Evolutionary conservation across 2,797 vertebrate genomes (phyloP).

Genomic region (Champsocephalus esox): DNA sequence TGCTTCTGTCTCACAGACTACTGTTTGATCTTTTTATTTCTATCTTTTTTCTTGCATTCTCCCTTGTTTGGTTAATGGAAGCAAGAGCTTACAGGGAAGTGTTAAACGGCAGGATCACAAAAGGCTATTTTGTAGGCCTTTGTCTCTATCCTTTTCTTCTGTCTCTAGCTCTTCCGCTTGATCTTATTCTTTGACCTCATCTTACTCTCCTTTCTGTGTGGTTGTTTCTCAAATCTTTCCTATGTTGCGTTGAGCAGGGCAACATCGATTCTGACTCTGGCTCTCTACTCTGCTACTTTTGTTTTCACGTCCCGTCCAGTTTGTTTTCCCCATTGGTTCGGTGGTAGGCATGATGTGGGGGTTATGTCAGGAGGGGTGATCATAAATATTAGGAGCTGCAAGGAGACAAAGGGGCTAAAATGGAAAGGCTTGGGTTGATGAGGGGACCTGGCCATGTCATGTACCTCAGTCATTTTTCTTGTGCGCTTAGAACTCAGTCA

Average conservation of each 20-base stretch:
- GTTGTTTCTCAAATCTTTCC: conserved; percentile 69
- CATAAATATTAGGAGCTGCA: conserved; percentile 91
- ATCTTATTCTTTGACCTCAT: conserved; percentile 37
- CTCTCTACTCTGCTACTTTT: conserved; percentile 58
- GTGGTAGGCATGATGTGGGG: conserved; percentile 72
- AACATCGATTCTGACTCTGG: conserved; percentile 66
- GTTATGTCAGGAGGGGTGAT: conserved; percentile 88
- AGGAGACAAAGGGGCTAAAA: conserved; percentile 91
- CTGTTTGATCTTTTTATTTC: conserved; percentile 62
- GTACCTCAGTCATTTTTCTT: conserved; percentile 97
- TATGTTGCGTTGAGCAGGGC: conserved; percentile 61
- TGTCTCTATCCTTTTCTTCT: conserved; percentile 53
- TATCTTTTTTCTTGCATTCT: conserved; percentile 46
- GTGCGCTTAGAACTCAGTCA: conserved; percentile 99
- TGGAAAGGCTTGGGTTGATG: conserved; percentile 90
- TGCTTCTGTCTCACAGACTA: conserved; percentile 39
- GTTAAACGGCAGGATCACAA: conserved; percentile 54
- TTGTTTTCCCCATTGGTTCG: conserved; percentile 51
- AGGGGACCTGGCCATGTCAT: conserved; percentile 93
- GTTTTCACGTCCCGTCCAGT: conserved; percentile 73
- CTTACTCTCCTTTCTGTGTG: conserved; percentile 27
- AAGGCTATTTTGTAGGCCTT: conserved; percentile 49
- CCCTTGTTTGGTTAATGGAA: conserved; percentile 55
- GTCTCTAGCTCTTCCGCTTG: conserved; percentile 37
- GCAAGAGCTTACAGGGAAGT: conserved; percentile 38